Conservation (phyloP, 2,113 vertebrate genomes). For the Perognathus longimembris region DNA sequence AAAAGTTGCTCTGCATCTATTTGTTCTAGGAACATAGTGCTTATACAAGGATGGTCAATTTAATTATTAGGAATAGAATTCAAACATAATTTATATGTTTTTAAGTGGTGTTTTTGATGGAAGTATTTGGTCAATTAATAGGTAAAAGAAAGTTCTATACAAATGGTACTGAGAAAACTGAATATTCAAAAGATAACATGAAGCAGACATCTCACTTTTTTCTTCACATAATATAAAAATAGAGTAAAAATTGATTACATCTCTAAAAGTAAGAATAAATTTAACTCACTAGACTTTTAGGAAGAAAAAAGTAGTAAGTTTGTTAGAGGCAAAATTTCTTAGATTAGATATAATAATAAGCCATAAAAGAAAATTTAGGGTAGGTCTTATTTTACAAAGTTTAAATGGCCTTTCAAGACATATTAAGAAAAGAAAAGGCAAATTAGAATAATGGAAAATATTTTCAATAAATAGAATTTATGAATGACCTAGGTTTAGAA, state of each 20-base stretch:
- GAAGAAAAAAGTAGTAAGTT: no score
- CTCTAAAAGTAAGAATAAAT: not conserved
- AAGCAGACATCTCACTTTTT: not conserved
- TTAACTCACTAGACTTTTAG: not conserved
- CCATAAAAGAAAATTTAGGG: no score
- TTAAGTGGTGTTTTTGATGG: no score
- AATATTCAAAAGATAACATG: not conserved
- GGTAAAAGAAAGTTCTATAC: not conserved
- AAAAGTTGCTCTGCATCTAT: not conserved
- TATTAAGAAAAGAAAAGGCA: no score
- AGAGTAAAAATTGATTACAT: not conserved
- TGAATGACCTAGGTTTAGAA: not conserved
- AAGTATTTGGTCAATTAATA: no score
- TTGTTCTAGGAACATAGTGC: not conserved
- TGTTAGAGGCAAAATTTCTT: no score
- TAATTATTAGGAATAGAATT: constrained; percentile 10
- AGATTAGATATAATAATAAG: no score
- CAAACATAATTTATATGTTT: not conserved
- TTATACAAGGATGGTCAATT: not conserved
- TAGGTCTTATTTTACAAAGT: no score
- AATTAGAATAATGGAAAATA: no score
- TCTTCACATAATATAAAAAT: not conserved
- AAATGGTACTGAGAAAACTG: not conserved
- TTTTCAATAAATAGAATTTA: no score
- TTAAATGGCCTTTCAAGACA: no score